Base-by-base conservation (phyloP, 2,797 vertebrate genomes). In the Acanthurus tractus region DNA sequence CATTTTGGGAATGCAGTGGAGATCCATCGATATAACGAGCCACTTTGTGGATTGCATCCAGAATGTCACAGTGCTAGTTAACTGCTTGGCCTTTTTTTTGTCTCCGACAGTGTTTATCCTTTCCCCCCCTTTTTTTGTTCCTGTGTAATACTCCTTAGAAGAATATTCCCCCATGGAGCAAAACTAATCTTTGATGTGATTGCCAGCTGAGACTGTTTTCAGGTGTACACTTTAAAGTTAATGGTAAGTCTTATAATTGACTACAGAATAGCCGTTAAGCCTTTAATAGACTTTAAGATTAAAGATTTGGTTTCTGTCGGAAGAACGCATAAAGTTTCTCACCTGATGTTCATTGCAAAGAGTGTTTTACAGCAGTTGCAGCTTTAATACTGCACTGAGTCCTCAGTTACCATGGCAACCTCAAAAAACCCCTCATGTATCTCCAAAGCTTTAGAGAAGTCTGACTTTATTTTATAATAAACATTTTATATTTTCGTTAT, bases 1-100 rank as follows among this genome's bases (percentile, higher is more conserved):
- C 92, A 93, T 93, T 93, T 94, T 93, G 89, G 90, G 85, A 92
- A 84, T 87, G 85, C 85, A 91, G 84, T 89, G 73, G 88, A 90
- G 89, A 89, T 92, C 86, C 87, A 90, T 90, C 77, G 87, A 89
- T 87, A 84, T 88, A 91, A 91, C 81, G 83, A 92, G 88, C 80
- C 89, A 89, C 88, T 89, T 90, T 90, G 89, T 92, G 91, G 86
- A 89, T 86, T 76, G 79, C 79, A 82, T 92, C 87, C 91, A 91
- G 88, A 92, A 89, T 88, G 88, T 92, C 86, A 91, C 85, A 87
- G 82, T 85, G 91, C 88, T 92, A 88, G 90, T 88, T 89, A 91
- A 87, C 89, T 85, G 83, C 86, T 85, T 83, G 86, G 83, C 84
- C 86, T 29, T 29, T 29, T 78, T 90, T 90, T 85, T 88, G 84